These are phyloP conservation scores for Chymomyza caudatula DNA, from an alignment of 2,888 invertebrate species.

Conservation along the genomic window DNA sequence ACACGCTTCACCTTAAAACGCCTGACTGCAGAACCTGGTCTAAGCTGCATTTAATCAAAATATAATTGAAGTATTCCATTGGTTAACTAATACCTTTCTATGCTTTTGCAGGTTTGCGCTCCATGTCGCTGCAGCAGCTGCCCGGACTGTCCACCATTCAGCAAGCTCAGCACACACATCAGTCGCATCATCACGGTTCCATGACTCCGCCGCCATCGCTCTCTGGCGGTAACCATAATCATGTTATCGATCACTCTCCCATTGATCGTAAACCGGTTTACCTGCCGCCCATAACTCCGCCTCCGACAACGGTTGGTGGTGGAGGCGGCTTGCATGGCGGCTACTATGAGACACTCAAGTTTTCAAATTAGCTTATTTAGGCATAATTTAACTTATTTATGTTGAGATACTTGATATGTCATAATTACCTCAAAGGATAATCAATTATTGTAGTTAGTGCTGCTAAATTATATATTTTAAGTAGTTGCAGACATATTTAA, in stretches of 20 bases:
- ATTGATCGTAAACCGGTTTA: constrained; percentile 76
- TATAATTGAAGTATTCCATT: too few relatives aligned
- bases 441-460: constrained; percentile 26
- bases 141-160: constrained; percentile 52
- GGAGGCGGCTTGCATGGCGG: constrained; percentile 33
- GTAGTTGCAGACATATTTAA: constrained; percentile 49
- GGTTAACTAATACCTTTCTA: neutral
- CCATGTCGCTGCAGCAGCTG: constrained; percentile 74
- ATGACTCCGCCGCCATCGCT: constrained; percentile 69
- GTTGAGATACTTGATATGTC: constrained; percentile 27
- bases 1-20: too few relatives aligned
- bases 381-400: neutral
- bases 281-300: constrained; percentile 72
- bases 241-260: constrained; percentile 56
- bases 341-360: constrained; percentile 74
- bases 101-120: constrained; percentile 68
- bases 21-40: too few relatives aligned
- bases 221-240: constrained; percentile 50
- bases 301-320: constrained; percentile 58
- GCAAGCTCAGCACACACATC: constrained; percentile 42
- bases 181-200: constrained; percentile 58
- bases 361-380: constrained; percentile 54
- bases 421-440: constrained; percentile 68
- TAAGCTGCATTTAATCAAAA: too few relatives aligned
- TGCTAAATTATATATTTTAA: constrained; percentile 25